Evolutionary conservation across 2,888 invertebrate species (phyloP).

Genomic region (Slavum lentiscoides): DNA sequence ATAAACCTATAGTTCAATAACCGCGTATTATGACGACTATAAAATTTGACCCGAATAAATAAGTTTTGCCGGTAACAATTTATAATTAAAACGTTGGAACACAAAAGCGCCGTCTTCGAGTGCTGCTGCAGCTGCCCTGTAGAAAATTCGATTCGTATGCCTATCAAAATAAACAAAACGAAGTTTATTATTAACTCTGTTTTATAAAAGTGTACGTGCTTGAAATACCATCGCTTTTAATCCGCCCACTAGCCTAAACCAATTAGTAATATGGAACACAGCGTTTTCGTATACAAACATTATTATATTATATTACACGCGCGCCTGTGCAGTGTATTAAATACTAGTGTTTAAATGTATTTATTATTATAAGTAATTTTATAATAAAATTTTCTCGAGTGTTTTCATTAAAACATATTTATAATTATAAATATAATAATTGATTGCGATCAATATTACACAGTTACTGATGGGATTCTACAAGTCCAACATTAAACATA

Average conservation of each 20-base stretch:
- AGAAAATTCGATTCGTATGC: slow-evolving; percentile 39
- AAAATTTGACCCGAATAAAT: slow-evolving; percentile 7
- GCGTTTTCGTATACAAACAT: slow-evolving; percentile 4
- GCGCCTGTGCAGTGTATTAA: background rate
- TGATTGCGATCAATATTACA: too few relatives aligned
- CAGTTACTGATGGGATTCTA: too few relatives aligned
- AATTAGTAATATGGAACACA: slow-evolving; percentile 14
- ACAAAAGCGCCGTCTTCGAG: slow-evolving; percentile 6
- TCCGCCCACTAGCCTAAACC: background rate
- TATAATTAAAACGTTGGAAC: slow-evolving; percentile 27
- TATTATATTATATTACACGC: background rate
- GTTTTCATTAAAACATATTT: too few relatives aligned
- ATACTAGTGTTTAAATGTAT: too few relatives aligned
- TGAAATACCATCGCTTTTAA: slow-evolving; percentile 15
- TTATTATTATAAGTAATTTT: too few relatives aligned
- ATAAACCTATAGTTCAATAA: background rate
- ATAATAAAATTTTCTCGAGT: too few relatives aligned
- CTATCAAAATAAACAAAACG: slow-evolving; percentile 45
- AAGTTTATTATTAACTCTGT: slow-evolving; percentile 29
- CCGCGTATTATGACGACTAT: background rate
- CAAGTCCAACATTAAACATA: too few relatives aligned
- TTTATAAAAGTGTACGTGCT: slow-evolving; percentile 22
- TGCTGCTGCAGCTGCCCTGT: background rate
- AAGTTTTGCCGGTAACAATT: slow-evolving; percentile 26
- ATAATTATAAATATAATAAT: too few relatives aligned